phyloP scores from a whole-genome alignment of 2,888 invertebrate species.

The Leucozona laternaria region DNA sequence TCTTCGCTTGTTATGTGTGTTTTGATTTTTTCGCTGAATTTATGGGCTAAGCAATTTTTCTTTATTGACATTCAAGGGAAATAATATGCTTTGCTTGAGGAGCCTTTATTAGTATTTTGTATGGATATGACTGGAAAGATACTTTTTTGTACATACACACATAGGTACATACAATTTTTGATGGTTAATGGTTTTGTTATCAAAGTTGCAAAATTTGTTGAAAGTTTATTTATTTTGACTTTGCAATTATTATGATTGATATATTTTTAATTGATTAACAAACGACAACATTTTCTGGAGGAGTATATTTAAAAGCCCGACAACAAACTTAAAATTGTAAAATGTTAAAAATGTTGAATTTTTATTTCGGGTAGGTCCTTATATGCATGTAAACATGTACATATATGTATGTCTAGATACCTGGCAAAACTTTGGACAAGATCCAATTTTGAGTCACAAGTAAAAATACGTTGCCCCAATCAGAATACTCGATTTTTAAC shows the following conservation, averaged over 20 bases:
- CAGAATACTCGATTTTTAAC: no score
- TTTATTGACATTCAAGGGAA: conserved; percentile 65
- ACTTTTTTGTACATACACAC: no score
- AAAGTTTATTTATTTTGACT: not conserved
- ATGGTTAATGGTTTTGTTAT: not conserved
- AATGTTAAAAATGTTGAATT: no score
- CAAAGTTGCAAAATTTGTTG: not conserved
- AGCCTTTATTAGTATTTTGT: not conserved
- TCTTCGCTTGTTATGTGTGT: conserved; percentile 16
- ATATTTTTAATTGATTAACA: not conserved
- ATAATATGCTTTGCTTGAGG: not conserved
- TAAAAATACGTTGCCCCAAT: no score
- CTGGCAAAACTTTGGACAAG: no score
- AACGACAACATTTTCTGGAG: not conserved
- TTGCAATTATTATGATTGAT: not conserved
- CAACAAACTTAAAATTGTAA: no score
- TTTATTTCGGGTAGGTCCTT: no score
- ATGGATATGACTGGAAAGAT: not conserved
- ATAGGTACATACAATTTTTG: no score
- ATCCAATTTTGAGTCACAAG: no score
- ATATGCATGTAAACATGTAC: no score
- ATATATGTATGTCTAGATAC: no score
- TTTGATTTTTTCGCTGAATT: conserved; percentile 49
- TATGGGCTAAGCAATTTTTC: conserved; percentile 28
- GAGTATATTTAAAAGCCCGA: no score